A percentile compares a stretch with the other conserved stretches of the same genome.
Evolutionary conservation across 2,797 vertebrate genomes (phyloP).

Genomic region (Esox lucius): DNA sequence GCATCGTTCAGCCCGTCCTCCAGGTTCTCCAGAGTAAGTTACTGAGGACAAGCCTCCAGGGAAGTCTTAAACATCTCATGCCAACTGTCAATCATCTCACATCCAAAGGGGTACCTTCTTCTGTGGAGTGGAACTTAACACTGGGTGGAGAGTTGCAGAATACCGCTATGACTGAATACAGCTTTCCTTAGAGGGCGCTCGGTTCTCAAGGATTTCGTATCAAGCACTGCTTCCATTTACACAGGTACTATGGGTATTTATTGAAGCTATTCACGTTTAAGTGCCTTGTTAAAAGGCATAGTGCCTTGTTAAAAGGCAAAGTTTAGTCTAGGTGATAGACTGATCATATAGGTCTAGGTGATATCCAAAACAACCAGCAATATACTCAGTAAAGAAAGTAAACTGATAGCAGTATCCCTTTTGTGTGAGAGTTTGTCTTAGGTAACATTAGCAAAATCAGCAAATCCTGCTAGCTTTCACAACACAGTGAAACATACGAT

Average conservation of each 20-base stretch:
- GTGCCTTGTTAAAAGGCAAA: neutral
- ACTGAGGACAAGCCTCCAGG: neutral
- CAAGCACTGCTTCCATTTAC: neutral
- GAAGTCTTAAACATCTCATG: neutral
- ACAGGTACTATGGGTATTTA: neutral
- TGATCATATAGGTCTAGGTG: too few species aligned
- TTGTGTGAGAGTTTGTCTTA: too few species aligned
- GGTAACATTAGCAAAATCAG: too few species aligned
- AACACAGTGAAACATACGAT: too few species aligned
- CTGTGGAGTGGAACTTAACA: neutral
- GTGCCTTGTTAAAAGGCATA: neutral
- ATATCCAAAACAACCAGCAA: too few species aligned
- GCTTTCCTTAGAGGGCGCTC: neutral
- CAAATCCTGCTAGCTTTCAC: too few species aligned
- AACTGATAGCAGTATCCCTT: too few species aligned
- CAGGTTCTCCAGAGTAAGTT: neutral
- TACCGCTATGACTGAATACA: neutral
- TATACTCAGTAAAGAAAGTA: too few species aligned
- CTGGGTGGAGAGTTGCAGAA: neutral
- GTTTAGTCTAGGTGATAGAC: too few species aligned
- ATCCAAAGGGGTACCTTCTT: neutral
- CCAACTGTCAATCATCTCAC: constrained; percentile 2
- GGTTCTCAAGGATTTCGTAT: constrained; percentile 3
- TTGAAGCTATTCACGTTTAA: neutral
- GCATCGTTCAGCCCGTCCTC: neutral